Base-by-base conservation (phyloP, 2,888 invertebrate genomes). In the Plagiodera versicolora region DNA sequence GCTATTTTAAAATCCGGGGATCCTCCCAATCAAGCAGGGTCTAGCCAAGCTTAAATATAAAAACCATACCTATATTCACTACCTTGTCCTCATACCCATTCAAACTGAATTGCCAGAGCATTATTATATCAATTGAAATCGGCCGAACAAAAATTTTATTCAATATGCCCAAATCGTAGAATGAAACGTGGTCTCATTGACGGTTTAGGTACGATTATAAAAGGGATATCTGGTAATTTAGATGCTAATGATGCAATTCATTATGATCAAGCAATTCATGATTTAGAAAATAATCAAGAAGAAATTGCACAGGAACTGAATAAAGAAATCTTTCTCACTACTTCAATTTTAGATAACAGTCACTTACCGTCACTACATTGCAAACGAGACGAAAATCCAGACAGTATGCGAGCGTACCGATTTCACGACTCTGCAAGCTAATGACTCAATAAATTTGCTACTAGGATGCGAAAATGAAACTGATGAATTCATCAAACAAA, bases 51-150 rank as follows among this genome's bases (percentile, higher is more conserved):
- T 53, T 19, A 19, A 53, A 53, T 19, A 17, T 20, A 53, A 16
- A 20, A 45, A 24, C 46, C 54, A 54, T 28, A 45, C 35, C 19
- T 54, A 45, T 20, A 45, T 54, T 46, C 19, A 54, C 20, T 54
- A 54, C 28, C 14, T 35, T 19, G 54, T 45, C 46, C 54, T 54
- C n/a, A 24, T 44, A 5, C 46, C 54, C 19, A 54, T 54, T 5
- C 14, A 44, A 44, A 10, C 8, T 10, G 18, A 39, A 54, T 39
- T 54, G 11, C 16, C n/a, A n/a, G 30, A 16, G 28, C 51, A n/a
- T 10, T 47, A 19, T 5, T 6, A 18, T 10, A 11, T 8, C 19
- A 19, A 46, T n/a, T 17, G 16, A n/a, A 47, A 47, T 32, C 32
- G 11, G 32, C 32, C 10, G 32, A 32, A 11, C 32, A 47, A n/a